Evolutionary conservation across 2,113 vertebrate genomes (phyloP).

Genomic region (Oreochromis niloticus): DNA sequence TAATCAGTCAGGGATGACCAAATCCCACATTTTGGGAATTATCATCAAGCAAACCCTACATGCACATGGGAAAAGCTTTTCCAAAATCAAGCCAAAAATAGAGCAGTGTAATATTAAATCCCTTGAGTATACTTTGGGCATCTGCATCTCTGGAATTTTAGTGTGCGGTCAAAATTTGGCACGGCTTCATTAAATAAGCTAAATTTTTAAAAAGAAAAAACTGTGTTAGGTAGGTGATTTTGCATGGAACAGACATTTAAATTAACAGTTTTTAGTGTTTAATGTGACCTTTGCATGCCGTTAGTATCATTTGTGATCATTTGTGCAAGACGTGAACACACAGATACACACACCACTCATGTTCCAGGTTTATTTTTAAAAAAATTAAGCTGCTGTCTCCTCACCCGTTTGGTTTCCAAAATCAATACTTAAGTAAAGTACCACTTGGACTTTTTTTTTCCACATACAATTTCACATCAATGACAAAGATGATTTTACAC

Average conservation of each 20-base stretch:
- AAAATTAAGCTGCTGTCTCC: background rate
- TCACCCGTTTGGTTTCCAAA: background rate
- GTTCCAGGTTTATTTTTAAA: conserved; percentile 53
- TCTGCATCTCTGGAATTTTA: background rate
- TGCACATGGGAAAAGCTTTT: background rate
- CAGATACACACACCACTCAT: background rate
- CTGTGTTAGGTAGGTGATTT: background rate
- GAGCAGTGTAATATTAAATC: background rate
- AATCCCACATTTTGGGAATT: background rate
- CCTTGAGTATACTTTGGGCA: background rate
- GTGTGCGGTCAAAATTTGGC: background rate
- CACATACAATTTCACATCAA: conserved; percentile 58
- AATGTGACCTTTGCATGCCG: background rate
- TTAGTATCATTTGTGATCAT: background rate
- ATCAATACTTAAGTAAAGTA: conserved; percentile 37
- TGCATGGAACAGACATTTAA: background rate
- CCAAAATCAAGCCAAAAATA: background rate
- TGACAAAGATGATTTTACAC: conserved; percentile 45
- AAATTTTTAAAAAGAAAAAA: background rate
- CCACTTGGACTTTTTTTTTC: conserved; percentile 37
- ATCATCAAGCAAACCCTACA: background rate
- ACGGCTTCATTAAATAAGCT: background rate
- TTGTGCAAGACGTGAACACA: background rate
- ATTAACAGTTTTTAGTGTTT: background rate
- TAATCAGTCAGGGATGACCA: background rate